A percentile compares a stretch with the other conserved stretches of the same genome.
Evolutionary conservation across 2,797 vertebrate species (phyloP).

Genomic region (Notamacropus eugenii): DNA sequence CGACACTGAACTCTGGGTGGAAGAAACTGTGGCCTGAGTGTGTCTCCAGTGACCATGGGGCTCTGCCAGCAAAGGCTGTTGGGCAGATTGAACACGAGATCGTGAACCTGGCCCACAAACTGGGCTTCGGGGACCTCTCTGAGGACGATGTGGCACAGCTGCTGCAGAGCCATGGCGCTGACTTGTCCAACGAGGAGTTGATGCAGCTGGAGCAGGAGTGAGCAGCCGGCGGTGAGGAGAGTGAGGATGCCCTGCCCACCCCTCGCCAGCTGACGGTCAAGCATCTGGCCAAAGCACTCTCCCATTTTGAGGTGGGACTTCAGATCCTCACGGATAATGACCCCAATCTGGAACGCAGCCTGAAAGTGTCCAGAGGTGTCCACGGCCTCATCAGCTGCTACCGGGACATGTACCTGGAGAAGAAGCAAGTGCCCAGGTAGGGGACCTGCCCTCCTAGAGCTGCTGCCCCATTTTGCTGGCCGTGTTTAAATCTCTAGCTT

Average conservation of each 20-base stretch:
- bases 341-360: background rate
- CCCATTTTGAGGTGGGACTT: background rate
- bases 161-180: background rate
- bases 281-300: background rate
- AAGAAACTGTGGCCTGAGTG: background rate
- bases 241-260: fast-evolving
- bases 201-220: background rate
- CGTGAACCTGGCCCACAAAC: fast-evolving
- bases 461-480: too few relatives aligned
- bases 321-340: background rate
- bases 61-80: background rate
- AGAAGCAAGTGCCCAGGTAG: background rate
- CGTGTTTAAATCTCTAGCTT: too few relatives aligned
- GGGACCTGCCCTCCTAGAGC: background rate
- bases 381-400: background rate
- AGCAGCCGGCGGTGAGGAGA: fast-evolving
- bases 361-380: background rate
- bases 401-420: background rate
- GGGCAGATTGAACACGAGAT: background rate
- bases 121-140: fast-evolving
- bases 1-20: background rate
- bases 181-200: background rate
- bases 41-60: fast-evolving
- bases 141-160: background rate
- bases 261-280: background rate